Conservation (phyloP, 2,113 vertebrate genomes). For the Mellivora capensis region DNA sequence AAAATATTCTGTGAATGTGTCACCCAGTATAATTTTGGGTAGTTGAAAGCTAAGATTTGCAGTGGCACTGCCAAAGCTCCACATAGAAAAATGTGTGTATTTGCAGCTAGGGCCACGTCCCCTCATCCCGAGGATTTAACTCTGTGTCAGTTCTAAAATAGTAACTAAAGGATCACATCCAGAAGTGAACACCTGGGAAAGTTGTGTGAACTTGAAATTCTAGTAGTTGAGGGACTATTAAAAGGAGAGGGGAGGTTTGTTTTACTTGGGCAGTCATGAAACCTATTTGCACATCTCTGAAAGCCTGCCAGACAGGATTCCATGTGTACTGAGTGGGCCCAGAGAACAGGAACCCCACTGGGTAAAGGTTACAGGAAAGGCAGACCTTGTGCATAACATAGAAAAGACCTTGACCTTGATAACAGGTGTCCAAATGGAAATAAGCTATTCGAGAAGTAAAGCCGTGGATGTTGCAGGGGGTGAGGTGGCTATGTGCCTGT, state of each 20-base stretch:
- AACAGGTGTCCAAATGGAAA: neutral
- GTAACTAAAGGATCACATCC: neutral
- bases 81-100: neutral
- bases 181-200: neutral
- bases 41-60: conserved; percentile 10
- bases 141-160: conserved; percentile 15
- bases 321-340: neutral
- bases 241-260: neutral
- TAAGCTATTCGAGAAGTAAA: neutral
- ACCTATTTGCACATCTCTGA: neutral
- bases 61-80: neutral
- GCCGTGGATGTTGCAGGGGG: neutral
- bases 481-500: neutral
- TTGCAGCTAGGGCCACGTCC: neutral
- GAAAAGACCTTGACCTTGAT: neutral
- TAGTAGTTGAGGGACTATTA: neutral
- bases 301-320: neutral
- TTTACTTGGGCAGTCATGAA: neutral
- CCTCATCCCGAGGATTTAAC: neutral
- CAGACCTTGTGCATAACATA: neutral
- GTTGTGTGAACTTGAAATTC: neutral
- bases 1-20: conserved; percentile 9
- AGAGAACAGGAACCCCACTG: neutral
- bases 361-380: neutral
- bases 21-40: conserved; percentile 9